These are phyloP conservation scores for Psilopogon haemacephalus DNA, from an alignment of 2,113 vertebrate species.

Conservation along the genomic window DNA sequence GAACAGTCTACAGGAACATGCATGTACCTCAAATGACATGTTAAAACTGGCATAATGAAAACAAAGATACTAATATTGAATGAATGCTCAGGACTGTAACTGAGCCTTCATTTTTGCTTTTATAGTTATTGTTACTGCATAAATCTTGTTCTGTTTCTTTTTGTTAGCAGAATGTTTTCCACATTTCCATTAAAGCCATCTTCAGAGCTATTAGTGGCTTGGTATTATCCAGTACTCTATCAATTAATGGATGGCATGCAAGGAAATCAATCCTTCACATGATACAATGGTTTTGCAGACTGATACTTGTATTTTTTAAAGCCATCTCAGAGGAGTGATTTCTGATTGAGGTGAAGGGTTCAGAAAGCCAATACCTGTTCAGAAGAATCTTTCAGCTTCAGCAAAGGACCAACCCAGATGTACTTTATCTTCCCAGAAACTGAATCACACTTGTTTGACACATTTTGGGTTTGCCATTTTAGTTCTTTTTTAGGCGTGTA, in stretches of 20 bases:
- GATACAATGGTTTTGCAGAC: not conserved
- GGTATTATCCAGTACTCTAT: constrained; percentile 40
- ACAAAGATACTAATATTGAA: not conserved
- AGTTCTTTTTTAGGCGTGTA: not conserved
- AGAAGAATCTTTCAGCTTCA: not conserved
- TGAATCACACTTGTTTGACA: not conserved
- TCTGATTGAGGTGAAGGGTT: not conserved
- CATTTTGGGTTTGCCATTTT: not conserved
- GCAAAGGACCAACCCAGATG: not conserved
- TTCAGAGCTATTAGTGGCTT: constrained; percentile 59
- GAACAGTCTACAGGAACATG: not conserved
- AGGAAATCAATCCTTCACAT: constrained; percentile 42
- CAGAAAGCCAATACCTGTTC: not conserved
- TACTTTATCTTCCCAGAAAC: not conserved
- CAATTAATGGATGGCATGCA: constrained; percentile 66
- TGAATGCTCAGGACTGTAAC: not conserved
- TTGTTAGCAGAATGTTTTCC: constrained; percentile 49
- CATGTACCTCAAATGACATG: not conserved
- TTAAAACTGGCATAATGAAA: not conserved
- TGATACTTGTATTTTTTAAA: not conserved
- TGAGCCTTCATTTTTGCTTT: not conserved
- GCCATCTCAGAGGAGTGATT: not conserved
- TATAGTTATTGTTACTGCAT: constrained; percentile 45
- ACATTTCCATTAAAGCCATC: constrained; percentile 48
- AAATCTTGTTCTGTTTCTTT: constrained; percentile 54